Base-by-base conservation (phyloP, 2,113 vertebrate genomes). In the Myotis yumanensis region DNA sequence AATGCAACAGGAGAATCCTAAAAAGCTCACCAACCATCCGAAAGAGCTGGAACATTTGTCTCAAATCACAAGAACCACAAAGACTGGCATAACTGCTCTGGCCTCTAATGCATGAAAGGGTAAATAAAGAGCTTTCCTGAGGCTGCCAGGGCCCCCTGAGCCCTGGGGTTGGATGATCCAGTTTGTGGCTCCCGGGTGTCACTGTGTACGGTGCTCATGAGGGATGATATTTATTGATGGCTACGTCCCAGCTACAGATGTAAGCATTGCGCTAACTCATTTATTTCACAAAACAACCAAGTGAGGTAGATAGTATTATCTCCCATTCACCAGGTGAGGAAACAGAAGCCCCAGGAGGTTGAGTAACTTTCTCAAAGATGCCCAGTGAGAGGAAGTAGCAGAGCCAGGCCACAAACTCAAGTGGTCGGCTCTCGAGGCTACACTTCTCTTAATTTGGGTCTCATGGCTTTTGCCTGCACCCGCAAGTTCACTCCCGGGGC, bases 181-280 rank as follows among this genome's bases (percentile, higher is more conserved):
- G 11, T 1, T 0, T 35, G 17, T 0, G 3, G 54, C 11, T 77
- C 22, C 59, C 46, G 37, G 1, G 2, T 17, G 17, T 40, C 35
- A 25, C 54, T 4, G 3, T 1, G 23, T 59, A 30, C 72, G 18
- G 9, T 3, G 64, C 14, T 43, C 48, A 22, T 14, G 32, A 86
- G 16, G 46, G 32, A 73, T 46, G 54, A 32, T 40, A n/a, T 37
- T 18, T 57, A 48, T 10, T 32, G 64, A 66, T 2, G 3, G 10
- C 46, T 59, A 59, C 3, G 2, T 68, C 43, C 59, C 75, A 52
- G 73, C 52, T 72, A 40, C n/a, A 51, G 32, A 40, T 32, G 8
- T 2, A 35, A 57, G 37, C 16, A 71, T 3, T 32, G 4, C 4
- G 3, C 46, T 18, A 68, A 69, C 51, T n/a, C 64, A 48, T 66